These are phyloP conservation scores for Helarctos malayanus DNA, from an alignment of 2,797 vertebrate species.

Conservation along the genomic window DNA sequence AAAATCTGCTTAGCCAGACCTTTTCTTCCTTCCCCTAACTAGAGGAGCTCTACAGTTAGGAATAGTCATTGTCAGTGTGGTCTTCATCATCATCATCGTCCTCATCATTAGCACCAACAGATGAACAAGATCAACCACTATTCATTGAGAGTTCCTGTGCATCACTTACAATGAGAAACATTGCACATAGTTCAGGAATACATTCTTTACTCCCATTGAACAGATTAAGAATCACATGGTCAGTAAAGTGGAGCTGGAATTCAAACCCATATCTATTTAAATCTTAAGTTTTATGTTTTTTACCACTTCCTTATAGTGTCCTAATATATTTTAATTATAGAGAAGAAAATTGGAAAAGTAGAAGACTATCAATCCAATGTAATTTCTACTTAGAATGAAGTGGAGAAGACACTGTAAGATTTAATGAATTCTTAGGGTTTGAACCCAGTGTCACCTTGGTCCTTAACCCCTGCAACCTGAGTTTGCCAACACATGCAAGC, in stretches of 20 bases:
- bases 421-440: not conserved
- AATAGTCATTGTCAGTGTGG: not conserved
- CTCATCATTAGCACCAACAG: not conserved
- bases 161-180: not conserved
- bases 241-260: not conserved
- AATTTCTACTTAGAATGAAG: not conserved
- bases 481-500: not conserved
- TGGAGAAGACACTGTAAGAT: not conserved
- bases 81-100: too few species aligned
- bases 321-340: not conserved
- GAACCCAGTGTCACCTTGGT: not conserved
- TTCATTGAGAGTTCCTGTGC: not conserved
- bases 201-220: not conserved
- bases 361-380: not conserved
- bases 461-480: not conserved
- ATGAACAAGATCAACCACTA: not conserved
- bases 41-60: not conserved
- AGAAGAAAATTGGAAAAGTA: not conserved
- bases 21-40: not conserved
- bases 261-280: not conserved
- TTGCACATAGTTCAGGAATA: not conserved
- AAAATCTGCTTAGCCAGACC: not conserved
- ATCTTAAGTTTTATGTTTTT: not conserved
- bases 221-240: not conserved
- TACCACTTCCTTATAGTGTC: not conserved